phyloP scores from a whole-genome alignment of 2,888 invertebrate genomes.

The Drosophila atroscutellata region DNA sequence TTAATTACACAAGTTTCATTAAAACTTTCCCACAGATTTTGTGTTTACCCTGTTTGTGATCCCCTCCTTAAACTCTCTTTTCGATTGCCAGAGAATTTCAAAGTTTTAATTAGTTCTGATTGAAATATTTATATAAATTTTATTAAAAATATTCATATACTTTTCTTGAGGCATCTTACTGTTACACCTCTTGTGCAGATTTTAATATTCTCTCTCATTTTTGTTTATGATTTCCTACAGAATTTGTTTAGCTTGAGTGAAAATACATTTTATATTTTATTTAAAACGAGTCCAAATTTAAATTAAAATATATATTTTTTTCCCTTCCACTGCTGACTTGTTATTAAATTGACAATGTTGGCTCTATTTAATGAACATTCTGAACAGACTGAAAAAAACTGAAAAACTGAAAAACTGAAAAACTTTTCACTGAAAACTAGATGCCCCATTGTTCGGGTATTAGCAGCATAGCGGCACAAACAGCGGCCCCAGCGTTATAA shows the following conservation, averaged over 20 bases:
- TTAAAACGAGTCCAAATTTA: neutral
- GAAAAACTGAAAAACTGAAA: neutral
- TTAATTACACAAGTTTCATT: neutral
- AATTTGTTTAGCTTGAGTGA: neutral
- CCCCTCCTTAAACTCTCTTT: neutral
- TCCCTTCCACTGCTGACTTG: neutral
- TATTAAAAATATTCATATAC: neutral
- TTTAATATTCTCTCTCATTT: neutral
- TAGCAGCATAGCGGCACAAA: conserved; percentile 7
- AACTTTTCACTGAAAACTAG: neutral
- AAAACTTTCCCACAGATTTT: too few species aligned
- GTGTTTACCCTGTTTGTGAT: neutral
- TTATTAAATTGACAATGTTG: neutral
- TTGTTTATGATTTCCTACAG: neutral
- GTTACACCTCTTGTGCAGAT: neutral
- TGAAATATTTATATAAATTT: neutral
- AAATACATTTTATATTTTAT: neutral
- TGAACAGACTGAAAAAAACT: neutral
- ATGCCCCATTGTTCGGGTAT: conserved; percentile 25
- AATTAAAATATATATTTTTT: neutral
- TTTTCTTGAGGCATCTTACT: neutral
- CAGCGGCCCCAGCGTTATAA: conserved; percentile 61
- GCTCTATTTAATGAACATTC: neutral
- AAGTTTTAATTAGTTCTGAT: neutral
- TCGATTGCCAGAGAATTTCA: neutral